These are phyloP conservation scores for Drosophila macrospina DNA, from an alignment of 2,888 invertebrate genomes.

Conservation along the genomic window DNA sequence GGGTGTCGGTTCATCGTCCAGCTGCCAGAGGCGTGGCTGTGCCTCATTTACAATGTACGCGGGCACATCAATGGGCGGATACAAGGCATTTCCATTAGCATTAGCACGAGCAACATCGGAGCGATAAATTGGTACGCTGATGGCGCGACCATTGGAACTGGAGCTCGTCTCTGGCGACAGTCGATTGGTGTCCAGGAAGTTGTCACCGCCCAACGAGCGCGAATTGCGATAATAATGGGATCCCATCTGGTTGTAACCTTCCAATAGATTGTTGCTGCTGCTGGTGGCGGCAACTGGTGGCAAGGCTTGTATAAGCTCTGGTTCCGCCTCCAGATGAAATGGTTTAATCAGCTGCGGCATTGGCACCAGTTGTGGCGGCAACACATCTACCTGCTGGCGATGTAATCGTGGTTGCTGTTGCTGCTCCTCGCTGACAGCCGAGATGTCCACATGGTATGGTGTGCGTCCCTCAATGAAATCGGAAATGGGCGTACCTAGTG, in stretches of 20 bases:
- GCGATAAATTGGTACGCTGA: conserved; percentile 74
- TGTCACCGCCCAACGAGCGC: conserved; percentile 75
- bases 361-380: conserved; percentile 82
- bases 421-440: conserved; percentile 73
- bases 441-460: conserved; percentile 90
- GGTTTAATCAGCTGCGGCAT: conserved; percentile 84
- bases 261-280: conserved; percentile 65
- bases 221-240: conserved; percentile 78
- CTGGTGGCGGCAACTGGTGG: conserved; percentile 69
- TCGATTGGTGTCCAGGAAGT: conserved; percentile 75
- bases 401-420: conserved; percentile 68
- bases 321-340: conserved; percentile 83
- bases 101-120: conserved; percentile 61
- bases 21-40: conserved; percentile 63
- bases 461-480: conserved; percentile 89
- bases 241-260: conserved; percentile 64
- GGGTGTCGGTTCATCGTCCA: conserved; percentile 74
- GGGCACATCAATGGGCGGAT: conserved; percentile 82
- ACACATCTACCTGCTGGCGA: conserved; percentile 83
- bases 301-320: conserved; percentile 81
- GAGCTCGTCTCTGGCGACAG: conserved; percentile 23
- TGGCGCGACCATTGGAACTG: conserved; percentile 49
- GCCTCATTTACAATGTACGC: conserved; percentile 59
- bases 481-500: conserved; percentile 30
- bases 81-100: conserved; percentile 59